phyloP scores from a whole-genome alignment of 2,888 invertebrate species.

The Vannuccia rotundouncinata region DNA sequence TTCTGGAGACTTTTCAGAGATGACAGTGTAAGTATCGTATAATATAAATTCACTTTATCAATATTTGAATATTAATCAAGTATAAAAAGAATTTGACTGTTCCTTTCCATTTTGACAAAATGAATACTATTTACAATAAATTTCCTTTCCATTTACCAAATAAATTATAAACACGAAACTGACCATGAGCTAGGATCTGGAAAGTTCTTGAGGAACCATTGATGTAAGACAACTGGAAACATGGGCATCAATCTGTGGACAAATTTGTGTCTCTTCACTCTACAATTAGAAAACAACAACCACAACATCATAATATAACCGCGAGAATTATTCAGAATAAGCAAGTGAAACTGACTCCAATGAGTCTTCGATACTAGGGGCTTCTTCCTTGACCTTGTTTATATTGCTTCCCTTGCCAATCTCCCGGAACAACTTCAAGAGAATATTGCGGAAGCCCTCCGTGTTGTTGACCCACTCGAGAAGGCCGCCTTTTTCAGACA shows the following conservation, averaged over 20 bases:
- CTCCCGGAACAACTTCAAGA: constrained; percentile 54
- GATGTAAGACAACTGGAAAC: constrained; percentile 65
- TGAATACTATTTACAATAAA: no score
- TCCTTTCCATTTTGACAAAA: no score
- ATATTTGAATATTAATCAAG: no score
- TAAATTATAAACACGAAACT: no score
- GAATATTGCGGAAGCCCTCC: constrained; percentile 51
- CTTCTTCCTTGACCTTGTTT: constrained; percentile 63
- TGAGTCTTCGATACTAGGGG: constrained; percentile 59
- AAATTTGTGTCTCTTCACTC: constrained; percentile 31
- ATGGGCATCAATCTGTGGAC: constrained; percentile 32
- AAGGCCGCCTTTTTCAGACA: constrained; percentile 88
- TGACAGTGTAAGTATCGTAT: no score
- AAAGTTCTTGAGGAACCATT: constrained; percentile 84
- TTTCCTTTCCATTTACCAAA: no score
- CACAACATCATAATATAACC: neutral
- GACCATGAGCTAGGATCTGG: constrained; percentile 80
- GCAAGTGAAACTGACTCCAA: constrained; percentile 61
- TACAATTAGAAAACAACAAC: constrained; percentile 54
- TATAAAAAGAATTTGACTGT: no score
- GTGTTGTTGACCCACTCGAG: constrained; percentile 92
- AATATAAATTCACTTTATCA: no score
- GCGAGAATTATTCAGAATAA: neutral
- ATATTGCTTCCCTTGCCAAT: constrained; percentile 63
- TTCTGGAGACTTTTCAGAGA: no score